phyloP scores from a whole-genome alignment of 2,797 vertebrate species.

The Hippoglossus hippoglossus region DNA sequence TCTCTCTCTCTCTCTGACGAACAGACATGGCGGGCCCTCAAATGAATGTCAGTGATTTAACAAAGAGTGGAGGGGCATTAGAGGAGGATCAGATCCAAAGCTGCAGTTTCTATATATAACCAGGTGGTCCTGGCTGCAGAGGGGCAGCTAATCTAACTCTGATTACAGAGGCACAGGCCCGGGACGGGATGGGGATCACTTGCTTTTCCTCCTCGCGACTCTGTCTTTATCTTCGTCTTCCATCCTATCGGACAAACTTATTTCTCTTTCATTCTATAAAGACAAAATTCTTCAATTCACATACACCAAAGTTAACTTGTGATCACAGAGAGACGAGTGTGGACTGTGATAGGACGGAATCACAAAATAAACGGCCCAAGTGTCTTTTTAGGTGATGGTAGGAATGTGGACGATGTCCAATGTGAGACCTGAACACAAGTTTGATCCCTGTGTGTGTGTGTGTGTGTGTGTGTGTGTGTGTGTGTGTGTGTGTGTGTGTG shows the following conservation, averaged over 20 bases:
- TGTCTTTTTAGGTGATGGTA: conserved; percentile 16
- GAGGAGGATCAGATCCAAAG: conserved; percentile 78
- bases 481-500: not conserved
- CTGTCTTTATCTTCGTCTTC: conserved; percentile 33
- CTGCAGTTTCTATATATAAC: conserved; percentile 78
- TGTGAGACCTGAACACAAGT: conserved; percentile 2
- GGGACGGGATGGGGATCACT: conserved; percentile 48
- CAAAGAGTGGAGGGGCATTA: conserved; percentile 77
- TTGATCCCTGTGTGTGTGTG: conserved; percentile 2
- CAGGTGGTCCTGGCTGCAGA: conserved; percentile 60
- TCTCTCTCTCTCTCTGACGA: conserved; percentile 39
- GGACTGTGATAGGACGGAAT: no score
- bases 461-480: conserved; percentile 1
- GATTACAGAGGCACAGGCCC: conserved; percentile 69
- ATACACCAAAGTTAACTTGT: no score
- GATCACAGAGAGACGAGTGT: no score
- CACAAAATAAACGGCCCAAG: not conserved
- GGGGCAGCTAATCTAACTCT: conserved; percentile 80
- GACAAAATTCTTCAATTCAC: not conserved
- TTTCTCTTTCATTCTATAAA: not conserved
- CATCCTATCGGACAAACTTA: not conserved
- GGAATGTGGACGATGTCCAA: conserved; percentile 8
- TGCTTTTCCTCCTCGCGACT: conserved; percentile 51
- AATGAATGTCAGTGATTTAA: conserved; percentile 77
- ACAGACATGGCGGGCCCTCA: conserved; percentile 53